Evolutionary conservation across 1,140 invertebrate species (phyloP), one percentile per base, ranked within the genome.

Genomic region (Lineus longissimus): DNA sequence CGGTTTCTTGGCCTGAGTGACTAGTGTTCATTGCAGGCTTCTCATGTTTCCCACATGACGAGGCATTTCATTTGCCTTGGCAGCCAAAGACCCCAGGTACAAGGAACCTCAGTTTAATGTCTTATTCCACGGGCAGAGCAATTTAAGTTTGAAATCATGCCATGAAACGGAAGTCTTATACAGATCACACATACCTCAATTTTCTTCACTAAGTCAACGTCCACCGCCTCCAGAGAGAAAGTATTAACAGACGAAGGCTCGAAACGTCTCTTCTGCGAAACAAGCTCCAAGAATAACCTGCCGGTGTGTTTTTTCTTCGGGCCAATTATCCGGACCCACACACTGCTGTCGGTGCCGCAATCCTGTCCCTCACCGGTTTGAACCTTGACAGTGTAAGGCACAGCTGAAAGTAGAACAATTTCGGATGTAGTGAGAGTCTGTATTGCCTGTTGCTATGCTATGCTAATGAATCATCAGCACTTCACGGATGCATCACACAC

Each of bases 321-420:
- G 17, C 78, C 78, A 59, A 68, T 61, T 13, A 81, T 71, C 29
- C 65, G 66, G n/a, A 82, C 70, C 73, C 78, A 82, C 0, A 76
- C 78, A 70, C 77, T 76, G 51, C 74, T 76, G 30, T 70, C 66
- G 22, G 80, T 81, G 15, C 80, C 80, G 62, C 76, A 76, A 63
- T 81, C 79, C 19, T 77, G 74, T 6, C 73, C 77, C 6, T 75
- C 71, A 9, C 81, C 81, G 7, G 81, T 82, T 7, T 56, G 61
- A 4, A 81, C 71, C 36, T 70, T 73, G 4, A 82, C 65, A 6
- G 74, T 82, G 68, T 82, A 82, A 9, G 79, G 75, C n/a, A 81
- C 77, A 23, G 72, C 80, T 81, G 71, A 54, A 75, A 73, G 33
- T 60, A 58, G 22, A 25, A 59, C 61, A 40, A 15, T 36, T 15